Evolutionary conservation across 2,888 invertebrate genomes (phyloP).

Genomic region (Heteropelma amictum): DNA sequence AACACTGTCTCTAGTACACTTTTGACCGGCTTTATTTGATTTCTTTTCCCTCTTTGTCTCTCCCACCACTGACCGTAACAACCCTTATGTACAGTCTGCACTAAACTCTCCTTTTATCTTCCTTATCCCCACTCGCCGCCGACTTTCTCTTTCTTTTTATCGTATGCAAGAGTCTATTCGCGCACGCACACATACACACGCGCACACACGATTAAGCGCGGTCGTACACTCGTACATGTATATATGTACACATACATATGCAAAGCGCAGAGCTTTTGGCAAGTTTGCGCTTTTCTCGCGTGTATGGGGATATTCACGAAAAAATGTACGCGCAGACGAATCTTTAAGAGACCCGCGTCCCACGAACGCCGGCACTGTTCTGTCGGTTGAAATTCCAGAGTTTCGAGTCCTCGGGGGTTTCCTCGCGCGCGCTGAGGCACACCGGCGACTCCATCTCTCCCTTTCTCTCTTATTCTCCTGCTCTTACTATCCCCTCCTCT

Average conservation of each 20-base stretch:
- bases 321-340: slow-evolving; percentile 40
- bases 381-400: slow-evolving; percentile 74
- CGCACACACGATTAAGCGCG: background rate
- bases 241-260: background rate
- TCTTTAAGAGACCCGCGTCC: slow-evolving; percentile 66
- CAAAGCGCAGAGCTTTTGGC: slow-evolving; percentile 4
- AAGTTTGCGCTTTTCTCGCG: slow-evolving; percentile 15
- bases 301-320: slow-evolving; percentile 1
- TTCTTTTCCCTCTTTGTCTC: slow-evolving; percentile 32
- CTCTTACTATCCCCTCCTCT: slow-evolving; percentile 51
- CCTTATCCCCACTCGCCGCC: slow-evolving; percentile 13
- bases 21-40: slow-evolving; percentile 19
- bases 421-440: slow-evolving; percentile 70
- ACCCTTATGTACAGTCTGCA: slow-evolving; percentile 18
- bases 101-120: slow-evolving; percentile 24
- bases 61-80: background rate
- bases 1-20: slow-evolving; percentile 6
- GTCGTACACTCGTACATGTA: background rate
- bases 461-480: slow-evolving; percentile 7
- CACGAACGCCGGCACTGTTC: slow-evolving; percentile 72
- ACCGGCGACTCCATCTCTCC: slow-evolving; percentile 56
- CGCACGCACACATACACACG: no score
- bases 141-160: background rate
- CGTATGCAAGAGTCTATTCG: background rate
- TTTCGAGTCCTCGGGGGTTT: slow-evolving; percentile 68